Evolutionary conservation across 2,888 invertebrate species (phyloP).

Genomic region (Trichopria drosophilae): DNA sequence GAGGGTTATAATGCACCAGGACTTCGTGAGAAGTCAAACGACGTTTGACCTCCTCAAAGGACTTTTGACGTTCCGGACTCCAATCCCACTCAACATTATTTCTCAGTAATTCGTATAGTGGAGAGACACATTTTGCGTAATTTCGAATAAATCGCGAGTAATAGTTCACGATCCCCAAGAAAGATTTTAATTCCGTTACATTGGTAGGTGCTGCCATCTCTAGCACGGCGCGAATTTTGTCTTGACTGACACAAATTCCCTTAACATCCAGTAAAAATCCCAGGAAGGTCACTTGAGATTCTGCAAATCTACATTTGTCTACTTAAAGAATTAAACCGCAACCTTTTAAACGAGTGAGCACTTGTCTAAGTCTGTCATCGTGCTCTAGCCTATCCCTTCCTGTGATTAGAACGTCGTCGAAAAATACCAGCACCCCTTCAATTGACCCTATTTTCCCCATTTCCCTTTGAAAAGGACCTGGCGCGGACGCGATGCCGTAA

Average conservation of each 20-base stretch:
- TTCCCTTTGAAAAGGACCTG: conserved; percentile 46
- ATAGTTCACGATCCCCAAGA: conserved; percentile 45
- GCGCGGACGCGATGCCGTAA: no score
- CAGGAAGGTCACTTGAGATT: conserved; percentile 30
- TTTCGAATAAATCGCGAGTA: conserved; percentile 44
- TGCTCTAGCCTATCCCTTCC: conserved; percentile 42
- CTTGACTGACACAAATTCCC: conserved; percentile 32
- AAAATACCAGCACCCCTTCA: conserved; percentile 47
- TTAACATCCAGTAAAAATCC: conserved; percentile 34
- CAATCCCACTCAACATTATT: conserved; percentile 33
- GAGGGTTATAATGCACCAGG: conserved; percentile 13
- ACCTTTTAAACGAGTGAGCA: conserved; percentile 14
- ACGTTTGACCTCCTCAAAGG: conserved; percentile 15
- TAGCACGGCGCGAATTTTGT: conserved; percentile 30
- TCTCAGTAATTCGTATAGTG: conserved; percentile 38
- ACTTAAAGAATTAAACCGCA: conserved; percentile 19
- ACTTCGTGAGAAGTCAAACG: conserved; percentile 11
- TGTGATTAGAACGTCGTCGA: conserved; percentile 53
- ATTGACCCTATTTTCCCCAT: conserved; percentile 44
- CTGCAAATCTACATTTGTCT: conserved; percentile 23
- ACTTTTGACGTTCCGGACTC: conserved; percentile 11
- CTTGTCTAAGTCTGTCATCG: conserved; percentile 37
- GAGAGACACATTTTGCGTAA: conserved; percentile 33
- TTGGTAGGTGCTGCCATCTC: conserved; percentile 33
- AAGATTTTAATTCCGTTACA: conserved; percentile 34